These are phyloP conservation scores for Neosilurus hyrtlii DNA, from an alignment of 2,797 vertebrate species.

Conservation along the genomic window DNA sequence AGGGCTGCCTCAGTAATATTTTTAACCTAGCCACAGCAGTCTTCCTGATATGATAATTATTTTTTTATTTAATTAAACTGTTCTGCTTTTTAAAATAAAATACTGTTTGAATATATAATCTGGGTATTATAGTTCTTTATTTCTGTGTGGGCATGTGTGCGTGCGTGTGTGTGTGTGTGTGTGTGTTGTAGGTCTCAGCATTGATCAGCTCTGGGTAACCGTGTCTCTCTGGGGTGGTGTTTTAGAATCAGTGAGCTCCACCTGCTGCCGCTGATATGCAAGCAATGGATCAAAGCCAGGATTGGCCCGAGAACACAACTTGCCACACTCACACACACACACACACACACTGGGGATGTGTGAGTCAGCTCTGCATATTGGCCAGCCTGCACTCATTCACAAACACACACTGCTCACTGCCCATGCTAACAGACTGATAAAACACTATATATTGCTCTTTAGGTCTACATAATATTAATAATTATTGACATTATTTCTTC, in stretches of 20 bases:
- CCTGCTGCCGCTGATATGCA: conserved; percentile 81
- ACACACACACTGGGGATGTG: conserved; percentile 50
- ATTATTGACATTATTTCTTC: background rate
- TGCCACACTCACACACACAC: conserved; percentile 47
- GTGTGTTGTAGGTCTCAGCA: conserved; percentile 45
- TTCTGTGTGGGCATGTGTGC: background rate
- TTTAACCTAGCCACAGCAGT: background rate
- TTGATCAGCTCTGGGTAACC: conserved; percentile 25
- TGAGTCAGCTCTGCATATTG: conserved; percentile 45
- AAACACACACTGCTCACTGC: conserved; percentile 46
- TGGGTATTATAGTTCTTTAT: conserved; percentile 11
- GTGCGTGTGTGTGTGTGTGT: conserved; percentile 27
- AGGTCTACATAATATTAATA: background rate
- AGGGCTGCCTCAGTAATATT: conserved; percentile 9
- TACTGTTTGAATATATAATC: conserved; percentile 9
- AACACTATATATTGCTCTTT: conserved; percentile 10
- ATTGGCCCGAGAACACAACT: conserved; percentile 62
- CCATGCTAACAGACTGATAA: conserved; percentile 40
- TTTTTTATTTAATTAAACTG: conserved; percentile 6
- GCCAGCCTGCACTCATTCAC: conserved; percentile 55
- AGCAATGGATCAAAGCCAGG: conserved; percentile 81
- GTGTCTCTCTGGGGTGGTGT: conserved; percentile 40
- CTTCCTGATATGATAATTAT: background rate
- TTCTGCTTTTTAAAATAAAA: background rate
- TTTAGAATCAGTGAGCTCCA: conserved; percentile 73